These are phyloP conservation scores for Sinhomidia bicolor DNA, from an alignment of 2,888 invertebrate genomes.

Conservation along the genomic window DNA sequence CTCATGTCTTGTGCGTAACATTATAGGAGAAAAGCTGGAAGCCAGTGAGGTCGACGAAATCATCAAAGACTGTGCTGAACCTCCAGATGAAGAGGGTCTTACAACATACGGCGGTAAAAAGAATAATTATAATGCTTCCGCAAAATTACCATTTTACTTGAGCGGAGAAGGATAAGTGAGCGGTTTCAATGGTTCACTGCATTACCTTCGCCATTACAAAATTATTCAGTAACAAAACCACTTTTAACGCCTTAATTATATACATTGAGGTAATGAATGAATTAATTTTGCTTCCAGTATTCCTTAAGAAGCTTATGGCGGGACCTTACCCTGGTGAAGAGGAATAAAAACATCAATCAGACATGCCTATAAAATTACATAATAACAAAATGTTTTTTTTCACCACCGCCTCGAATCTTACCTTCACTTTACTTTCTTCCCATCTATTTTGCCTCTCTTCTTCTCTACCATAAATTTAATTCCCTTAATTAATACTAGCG, in stretches of 20 bases:
- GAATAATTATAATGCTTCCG: not conserved
- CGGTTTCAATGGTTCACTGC: too few relatives aligned
- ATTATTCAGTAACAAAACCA: too few relatives aligned
- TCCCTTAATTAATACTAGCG: not conserved
- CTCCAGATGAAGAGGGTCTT: slow-evolving; percentile 96
- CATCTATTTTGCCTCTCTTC: not conserved
- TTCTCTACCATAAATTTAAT: not conserved
- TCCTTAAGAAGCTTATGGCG: slow-evolving; percentile 76
- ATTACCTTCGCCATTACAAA: too few relatives aligned
- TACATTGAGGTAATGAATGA: not conserved
- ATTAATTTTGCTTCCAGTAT: slow-evolving; percentile 52
- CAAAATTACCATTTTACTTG: too few relatives aligned
- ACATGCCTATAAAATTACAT: not conserved
- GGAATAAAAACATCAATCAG: slow-evolving; percentile 45
- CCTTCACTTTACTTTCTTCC: not conserved
- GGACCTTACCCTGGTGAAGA: slow-evolving; percentile 74
- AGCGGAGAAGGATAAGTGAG: too few relatives aligned
- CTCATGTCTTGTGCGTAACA: not conserved
- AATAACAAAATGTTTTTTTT: not conserved
- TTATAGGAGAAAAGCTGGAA: slow-evolving; percentile 90
- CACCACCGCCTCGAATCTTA: not conserved
- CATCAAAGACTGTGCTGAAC: slow-evolving; percentile 92
- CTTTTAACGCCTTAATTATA: not conserved
- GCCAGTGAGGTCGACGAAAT: slow-evolving; percentile 90
- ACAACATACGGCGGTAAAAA: slow-evolving; percentile 86